phyloP scores from a whole-genome alignment of 2,888 invertebrate species.

The Ceraclea dissimilis region DNA sequence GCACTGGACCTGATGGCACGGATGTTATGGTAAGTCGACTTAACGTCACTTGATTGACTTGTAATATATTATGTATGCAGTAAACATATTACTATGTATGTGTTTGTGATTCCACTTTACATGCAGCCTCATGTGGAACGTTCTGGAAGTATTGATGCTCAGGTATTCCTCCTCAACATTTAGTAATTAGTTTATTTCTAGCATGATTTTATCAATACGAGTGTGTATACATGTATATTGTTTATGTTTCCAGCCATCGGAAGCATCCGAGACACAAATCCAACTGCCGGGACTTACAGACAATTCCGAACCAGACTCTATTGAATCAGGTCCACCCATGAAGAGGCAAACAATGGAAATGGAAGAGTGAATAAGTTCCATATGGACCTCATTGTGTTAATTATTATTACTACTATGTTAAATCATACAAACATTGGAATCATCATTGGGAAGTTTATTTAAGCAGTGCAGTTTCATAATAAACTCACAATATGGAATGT shows the following conservation, averaged over 20 bases:
- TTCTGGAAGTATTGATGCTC: constrained; percentile 57
- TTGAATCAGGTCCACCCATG: constrained; percentile 37
- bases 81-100: neutral
- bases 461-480: no score
- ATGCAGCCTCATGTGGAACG: constrained; percentile 36
- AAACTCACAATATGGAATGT: no score
- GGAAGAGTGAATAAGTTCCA: constrained; percentile 18
- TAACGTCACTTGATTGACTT: neutral
- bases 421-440: no score
- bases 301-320: constrained; percentile 42
- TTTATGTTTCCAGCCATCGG: constrained; percentile 54
- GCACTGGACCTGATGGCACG: constrained; percentile 50
- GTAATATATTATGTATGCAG: neutral
- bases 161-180: constrained; percentile 55
- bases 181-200: neutral
- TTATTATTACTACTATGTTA: no score
- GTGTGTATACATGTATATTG: neutral
- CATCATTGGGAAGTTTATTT: no score
- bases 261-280: constrained; percentile 74
- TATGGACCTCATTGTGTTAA: neutral
- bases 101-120: constrained; percentile 6
- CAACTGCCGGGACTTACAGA: constrained; percentile 64
- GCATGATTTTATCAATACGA: no score
- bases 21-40: constrained; percentile 47
- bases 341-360: constrained; percentile 29